A percentile compares a stretch with the other conserved stretches of the same genome.
Conservation (phyloP, 2,888 invertebrate genomes). For the Acleris emargana region DNA sequence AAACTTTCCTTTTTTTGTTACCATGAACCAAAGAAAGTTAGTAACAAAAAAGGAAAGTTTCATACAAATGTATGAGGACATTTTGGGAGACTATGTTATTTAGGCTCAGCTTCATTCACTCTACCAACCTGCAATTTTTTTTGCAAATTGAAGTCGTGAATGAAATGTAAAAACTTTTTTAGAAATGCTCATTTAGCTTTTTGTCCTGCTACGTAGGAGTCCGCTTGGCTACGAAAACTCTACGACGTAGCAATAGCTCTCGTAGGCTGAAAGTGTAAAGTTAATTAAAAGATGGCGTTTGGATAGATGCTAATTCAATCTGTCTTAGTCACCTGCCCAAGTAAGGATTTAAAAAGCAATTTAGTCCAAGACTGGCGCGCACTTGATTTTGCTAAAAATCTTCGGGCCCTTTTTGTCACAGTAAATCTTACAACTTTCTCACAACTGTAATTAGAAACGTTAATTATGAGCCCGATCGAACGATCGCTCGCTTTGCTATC, state of each 20-base stretch:
- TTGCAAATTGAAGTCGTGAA: too few species aligned
- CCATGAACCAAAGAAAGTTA: too few species aligned
- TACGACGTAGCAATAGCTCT: conserved; percentile 10
- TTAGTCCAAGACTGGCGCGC: conserved; percentile 26
- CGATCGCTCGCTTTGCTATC: conserved; percentile 43
- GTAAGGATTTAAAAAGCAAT: conserved; percentile 36
- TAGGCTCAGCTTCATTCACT: too few species aligned
- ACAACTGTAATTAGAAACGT: conserved; percentile 45
- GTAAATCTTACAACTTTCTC: conserved; percentile 46
- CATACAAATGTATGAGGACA: too few species aligned
- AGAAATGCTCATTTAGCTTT: too few species aligned
- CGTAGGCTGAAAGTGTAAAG: conserved; percentile 8
- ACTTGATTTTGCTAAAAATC: conserved; percentile 29
- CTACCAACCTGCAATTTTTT: too few species aligned
- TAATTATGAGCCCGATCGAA: conserved; percentile 44
- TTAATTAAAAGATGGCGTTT: conserved; percentile 28
- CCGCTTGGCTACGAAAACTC: background rate
- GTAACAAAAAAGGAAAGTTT: too few species aligned
- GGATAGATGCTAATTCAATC: conserved; percentile 31
- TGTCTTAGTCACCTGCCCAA: conserved; percentile 26
- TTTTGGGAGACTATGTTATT: too few species aligned
- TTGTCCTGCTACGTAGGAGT: too few species aligned
- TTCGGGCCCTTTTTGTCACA: conserved; percentile 41
- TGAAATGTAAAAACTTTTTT: too few species aligned
- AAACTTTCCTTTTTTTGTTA: too few species aligned